Conservation (phyloP, 2,888 invertebrate genomes). For the Phorcus lineatus region DNA sequence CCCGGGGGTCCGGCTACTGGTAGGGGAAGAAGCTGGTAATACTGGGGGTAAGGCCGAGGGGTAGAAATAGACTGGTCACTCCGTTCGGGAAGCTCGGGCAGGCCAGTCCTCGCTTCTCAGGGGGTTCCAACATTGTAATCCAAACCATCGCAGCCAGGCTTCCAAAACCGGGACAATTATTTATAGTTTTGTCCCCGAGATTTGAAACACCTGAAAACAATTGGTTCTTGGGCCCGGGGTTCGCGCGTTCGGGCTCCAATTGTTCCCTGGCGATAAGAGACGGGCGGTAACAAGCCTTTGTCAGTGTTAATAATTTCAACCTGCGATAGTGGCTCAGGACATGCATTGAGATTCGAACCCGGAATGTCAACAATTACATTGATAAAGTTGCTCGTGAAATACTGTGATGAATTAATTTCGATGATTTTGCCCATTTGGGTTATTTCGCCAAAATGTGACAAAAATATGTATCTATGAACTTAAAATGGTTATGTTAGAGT, state of each 20-base stretch:
- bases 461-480: too few relatives aligned
- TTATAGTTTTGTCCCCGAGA: slow-evolving; percentile 1
- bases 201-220: slow-evolving; percentile 18
- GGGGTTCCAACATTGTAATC: neutral
- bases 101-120: neutral
- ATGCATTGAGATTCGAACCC: neutral
- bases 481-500: too few relatives aligned
- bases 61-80: neutral
- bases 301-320: neutral
- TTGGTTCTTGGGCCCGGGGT: neutral
- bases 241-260: neutral
- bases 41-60: neutral
- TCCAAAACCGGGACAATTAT: slow-evolving; percentile 5
- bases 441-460: too few relatives aligned
- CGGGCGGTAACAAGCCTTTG: slow-evolving; percentile 13
- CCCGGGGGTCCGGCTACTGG: neutral
- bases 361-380: too few relatives aligned
- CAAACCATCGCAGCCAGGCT: neutral
- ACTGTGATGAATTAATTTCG: too few relatives aligned
- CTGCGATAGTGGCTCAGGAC: neutral
- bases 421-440: too few relatives aligned
- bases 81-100: neutral
- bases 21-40: neutral
- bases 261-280: slow-evolving; percentile 1
- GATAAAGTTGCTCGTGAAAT: too few relatives aligned